These are phyloP conservation scores for Caenorhabditis doughertyi DNA, from an alignment of 2,888 invertebrate genomes.

Conservation along the genomic window DNA sequence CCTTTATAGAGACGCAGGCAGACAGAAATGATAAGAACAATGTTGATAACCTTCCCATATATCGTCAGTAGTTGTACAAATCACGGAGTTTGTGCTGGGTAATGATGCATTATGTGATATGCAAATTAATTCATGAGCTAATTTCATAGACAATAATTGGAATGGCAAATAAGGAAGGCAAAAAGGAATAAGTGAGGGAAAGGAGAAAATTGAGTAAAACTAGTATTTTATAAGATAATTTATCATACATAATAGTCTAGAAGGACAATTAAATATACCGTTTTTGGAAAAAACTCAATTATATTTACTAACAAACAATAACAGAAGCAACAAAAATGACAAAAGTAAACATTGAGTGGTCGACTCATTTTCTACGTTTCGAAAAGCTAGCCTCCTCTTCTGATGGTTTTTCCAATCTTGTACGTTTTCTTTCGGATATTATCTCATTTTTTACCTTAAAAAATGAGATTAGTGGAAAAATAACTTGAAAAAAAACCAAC, in stretches of 20 bases:
- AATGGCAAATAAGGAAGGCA: too few relatives aligned
- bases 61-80: constrained; percentile 33
- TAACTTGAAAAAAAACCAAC: background rate
- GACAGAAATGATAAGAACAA: constrained; percentile 34
- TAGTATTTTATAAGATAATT: too few relatives aligned
- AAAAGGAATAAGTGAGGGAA: too few relatives aligned
- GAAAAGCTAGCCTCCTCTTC: background rate
- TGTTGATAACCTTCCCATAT: constrained; percentile 12
- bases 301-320: background rate
- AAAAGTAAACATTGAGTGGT: background rate
- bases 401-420: background rate
- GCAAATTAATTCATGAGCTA: background rate
- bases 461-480: background rate
- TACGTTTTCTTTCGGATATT: background rate
- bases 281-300: too few relatives aligned
- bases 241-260: too few relatives aligned
- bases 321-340: background rate
- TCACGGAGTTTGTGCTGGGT: constrained; percentile 16
- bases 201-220: too few relatives aligned
- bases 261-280: too few relatives aligned
- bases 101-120: background rate
- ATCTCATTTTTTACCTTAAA: background rate
- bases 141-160: too few relatives aligned
- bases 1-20: constrained; percentile 20
- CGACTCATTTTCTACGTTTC: background rate